phyloP scores from a whole-genome alignment of 2,797 vertebrate species.

The Hirundo rustica region DNA sequence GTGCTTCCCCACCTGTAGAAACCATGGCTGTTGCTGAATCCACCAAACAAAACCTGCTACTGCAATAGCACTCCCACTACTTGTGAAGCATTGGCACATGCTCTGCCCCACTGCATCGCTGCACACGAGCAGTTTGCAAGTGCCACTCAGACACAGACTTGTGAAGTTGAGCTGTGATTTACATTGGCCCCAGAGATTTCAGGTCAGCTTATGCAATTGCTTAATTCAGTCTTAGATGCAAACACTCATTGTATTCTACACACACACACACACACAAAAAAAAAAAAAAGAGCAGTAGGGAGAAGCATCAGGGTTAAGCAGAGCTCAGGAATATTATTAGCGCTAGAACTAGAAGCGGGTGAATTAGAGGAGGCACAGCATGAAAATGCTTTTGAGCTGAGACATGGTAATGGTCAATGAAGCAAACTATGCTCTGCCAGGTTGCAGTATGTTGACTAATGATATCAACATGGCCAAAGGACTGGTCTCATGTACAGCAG shows the following conservation, averaged over 20 bases:
- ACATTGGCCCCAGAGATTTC: background rate
- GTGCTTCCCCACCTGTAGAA: background rate
- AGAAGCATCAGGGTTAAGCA: background rate
- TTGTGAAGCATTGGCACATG: background rate
- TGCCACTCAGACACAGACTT: background rate
- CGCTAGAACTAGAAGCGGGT: background rate
- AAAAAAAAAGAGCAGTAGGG: background rate
- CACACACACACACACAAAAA: too few species aligned
- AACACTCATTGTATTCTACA: background rate
- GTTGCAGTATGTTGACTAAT: background rate
- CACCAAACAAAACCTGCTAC: background rate
- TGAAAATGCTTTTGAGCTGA: background rate
- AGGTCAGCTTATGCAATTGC: background rate
- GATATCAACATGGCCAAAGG: background rate
- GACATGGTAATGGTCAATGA: background rate
- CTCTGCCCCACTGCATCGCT: background rate
- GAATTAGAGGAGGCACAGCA: background rate
- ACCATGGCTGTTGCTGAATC: background rate
- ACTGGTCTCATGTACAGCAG: background rate
- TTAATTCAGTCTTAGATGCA: background rate
- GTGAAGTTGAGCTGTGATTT: background rate
- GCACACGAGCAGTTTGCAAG: background rate
- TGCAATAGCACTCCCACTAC: background rate
- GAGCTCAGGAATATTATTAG: background rate
- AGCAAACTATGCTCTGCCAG: background rate